These are phyloP conservation scores for Callimorpha dominula DNA, from an alignment of 2,888 invertebrate species.

Conservation along the genomic window DNA sequence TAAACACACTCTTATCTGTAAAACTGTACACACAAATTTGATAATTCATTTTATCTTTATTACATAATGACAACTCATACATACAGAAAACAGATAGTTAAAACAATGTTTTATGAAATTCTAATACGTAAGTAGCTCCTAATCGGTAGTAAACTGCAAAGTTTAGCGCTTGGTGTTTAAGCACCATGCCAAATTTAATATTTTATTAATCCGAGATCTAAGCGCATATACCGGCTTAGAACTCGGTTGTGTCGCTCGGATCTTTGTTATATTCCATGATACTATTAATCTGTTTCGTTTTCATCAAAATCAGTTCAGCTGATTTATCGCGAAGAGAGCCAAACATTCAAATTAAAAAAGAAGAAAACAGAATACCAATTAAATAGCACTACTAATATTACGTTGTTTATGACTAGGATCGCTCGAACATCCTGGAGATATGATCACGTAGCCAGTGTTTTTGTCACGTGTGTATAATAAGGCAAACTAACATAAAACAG, in stretches of 20 bases:
- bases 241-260: no score
- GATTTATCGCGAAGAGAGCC: background rate
- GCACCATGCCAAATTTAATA: no score
- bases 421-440: background rate
- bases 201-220: no score
- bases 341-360: background rate
- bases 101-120: background rate
- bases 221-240: no score
- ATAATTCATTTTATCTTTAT: constrained; percentile 1
- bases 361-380: no score
- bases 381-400: no score
- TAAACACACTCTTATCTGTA: constrained; percentile 8
- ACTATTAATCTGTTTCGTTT: background rate
- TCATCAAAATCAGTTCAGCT: background rate
- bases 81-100: background rate
- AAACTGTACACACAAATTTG: constrained; percentile 11
- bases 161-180: no score
- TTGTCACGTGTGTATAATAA: background rate
- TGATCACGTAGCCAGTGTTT: background rate
- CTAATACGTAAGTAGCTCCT: background rate
- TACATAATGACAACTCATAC: constrained; percentile 1
- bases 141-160: no score
- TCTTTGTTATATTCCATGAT: background rate
- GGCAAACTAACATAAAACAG: background rate
- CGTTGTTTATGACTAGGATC: background rate